Base-by-base conservation (phyloP, 2,888 invertebrate species). In the Macrosoma leucophasiata region DNA sequence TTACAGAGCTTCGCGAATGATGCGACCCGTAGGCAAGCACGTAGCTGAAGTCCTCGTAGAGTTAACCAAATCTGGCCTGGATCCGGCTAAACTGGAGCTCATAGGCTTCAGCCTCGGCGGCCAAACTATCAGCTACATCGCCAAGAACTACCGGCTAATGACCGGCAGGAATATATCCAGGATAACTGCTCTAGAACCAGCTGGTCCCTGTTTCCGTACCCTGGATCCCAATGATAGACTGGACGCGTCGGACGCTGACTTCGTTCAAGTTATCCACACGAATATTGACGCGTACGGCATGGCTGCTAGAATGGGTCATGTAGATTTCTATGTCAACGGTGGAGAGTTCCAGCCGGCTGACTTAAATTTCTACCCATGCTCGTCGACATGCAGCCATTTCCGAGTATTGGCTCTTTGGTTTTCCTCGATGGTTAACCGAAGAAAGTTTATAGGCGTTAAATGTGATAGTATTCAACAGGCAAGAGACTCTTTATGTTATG, bases 211-310 rank as follows among this genome's bases (percentile, higher is more conserved):
- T 43, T 84, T 78, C 19, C 59, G 82, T 28, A 61, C 54, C 2
- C 38, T 79, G 8, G 59, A 50, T 1, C 43, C 61, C 0, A 43
- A 57, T 0, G 67, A 78, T 0, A 53, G 82, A 25, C 52, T 84
- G 0, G 64, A 72, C 25, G 55, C 66, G 0, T 67, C 75, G 0
- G 58, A 81, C 28, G 81, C 81, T 0, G 77, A 79, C 35, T 82
- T 77, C 20, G 79, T 84, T 1, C 70, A 76, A 48, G 79, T 82
- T 0, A 48, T 84, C 3, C 82, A 84, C 30, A 81, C 81, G 0
- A 84, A 82, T 31, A 78, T 82, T n/a, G 84, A 84, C 27, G 82
- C 73, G 0, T 82, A 64, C 11, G 84, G 84, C 1, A 82, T 84
- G 79, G 78, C 81, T 0, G 46, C 64, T 0, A 58, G 50, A 0